Evolutionary conservation across 2,113 vertebrate species (phyloP), one percentile per base, ranked within the genome.

Genomic region (Lepidothrix coronata): DNA sequence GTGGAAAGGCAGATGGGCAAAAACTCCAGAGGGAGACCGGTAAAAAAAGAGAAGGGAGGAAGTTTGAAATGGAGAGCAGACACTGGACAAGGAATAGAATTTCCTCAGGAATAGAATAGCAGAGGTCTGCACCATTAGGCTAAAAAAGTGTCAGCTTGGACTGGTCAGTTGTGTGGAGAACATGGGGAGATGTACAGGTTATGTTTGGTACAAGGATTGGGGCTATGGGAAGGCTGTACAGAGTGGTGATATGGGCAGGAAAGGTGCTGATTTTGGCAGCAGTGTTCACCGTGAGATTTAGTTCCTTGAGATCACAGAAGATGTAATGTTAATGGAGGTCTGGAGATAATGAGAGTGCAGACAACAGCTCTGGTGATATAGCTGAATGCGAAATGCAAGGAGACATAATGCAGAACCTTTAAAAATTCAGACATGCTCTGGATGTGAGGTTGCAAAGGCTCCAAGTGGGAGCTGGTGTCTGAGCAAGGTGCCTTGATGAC

Each of bases 151-250:
- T 3, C 33, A 59, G 4, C 27, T 82, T 74, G 62, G 75, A 23
- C 44, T 75, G 52, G 39, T 39, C 19, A 7, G 18, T 18, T 1
- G 0, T 13, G n/a, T 65, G 78, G 58, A 51, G 48, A 68, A 15
- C 3, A 5, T 0, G 0, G 0, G 11, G 58, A 85, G 18, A 10
- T 7, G 13, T 22, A 2, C 5, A 11, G 35, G 19, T 33, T 30
- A 3, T 20, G 11, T 54, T 31, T 57, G 62, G 30, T 41, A 14
- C 1, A 46, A 70, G 68, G 51, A 67, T 5, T 0, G 0, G 48
- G 35, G 39, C 73, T 65, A 3, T 14, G 24, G 62, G 49, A 37
- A 52, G 24, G 33, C 62, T 61, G 48, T 12, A 14, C 17, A 22
- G 2, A 39, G 33, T 1, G 43, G 43, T 41, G 61, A 6, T 17